Evolutionary conservation across 2,888 invertebrate genomes (phyloP).

Genomic region (Eulithis testata): DNA sequence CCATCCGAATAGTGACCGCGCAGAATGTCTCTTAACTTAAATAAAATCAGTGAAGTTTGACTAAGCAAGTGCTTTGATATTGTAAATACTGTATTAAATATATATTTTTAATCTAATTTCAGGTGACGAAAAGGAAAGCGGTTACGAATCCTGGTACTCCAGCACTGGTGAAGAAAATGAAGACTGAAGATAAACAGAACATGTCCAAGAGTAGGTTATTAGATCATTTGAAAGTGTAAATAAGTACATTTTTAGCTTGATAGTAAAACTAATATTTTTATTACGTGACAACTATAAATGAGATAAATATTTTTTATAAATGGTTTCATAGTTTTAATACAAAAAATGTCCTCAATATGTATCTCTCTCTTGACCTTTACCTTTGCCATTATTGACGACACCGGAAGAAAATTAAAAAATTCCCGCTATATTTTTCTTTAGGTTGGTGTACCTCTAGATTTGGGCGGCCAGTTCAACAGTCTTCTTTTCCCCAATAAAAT

Average conservation of each 20-base stretch:
- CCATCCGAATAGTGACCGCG: too few species aligned
- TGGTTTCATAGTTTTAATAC: too few species aligned
- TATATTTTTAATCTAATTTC: slow-evolving; percentile 37
- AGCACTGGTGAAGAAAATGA: slow-evolving; percentile 78
- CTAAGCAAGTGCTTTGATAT: too few species aligned
- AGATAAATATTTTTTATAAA: not conserved
- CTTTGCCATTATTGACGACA: too few species aligned
- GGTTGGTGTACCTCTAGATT: not conserved
- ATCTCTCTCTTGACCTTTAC: too few species aligned
- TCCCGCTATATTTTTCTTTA: slow-evolving; percentile 5
- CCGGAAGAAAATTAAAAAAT: not conserved
- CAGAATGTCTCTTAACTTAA: too few species aligned
- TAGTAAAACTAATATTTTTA: not conserved
- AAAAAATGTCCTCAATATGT: too few species aligned
- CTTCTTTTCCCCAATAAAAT: too few species aligned
- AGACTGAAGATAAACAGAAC: slow-evolving; percentile 64
- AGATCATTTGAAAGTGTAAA: slow-evolving; percentile 58
- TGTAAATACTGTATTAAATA: too few species aligned
- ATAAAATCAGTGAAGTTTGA: too few species aligned
- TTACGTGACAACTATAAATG: not conserved
- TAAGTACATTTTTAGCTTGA: slow-evolving; percentile 11
- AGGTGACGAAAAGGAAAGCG: slow-evolving; percentile 82
- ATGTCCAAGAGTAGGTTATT: slow-evolving; percentile 65
- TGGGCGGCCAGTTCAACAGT: too few species aligned
- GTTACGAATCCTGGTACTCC: slow-evolving; percentile 69